These are phyloP conservation scores for Procavia capensis DNA, from an alignment of 2,113 vertebrate genomes.

Conservation along the genomic window DNA sequence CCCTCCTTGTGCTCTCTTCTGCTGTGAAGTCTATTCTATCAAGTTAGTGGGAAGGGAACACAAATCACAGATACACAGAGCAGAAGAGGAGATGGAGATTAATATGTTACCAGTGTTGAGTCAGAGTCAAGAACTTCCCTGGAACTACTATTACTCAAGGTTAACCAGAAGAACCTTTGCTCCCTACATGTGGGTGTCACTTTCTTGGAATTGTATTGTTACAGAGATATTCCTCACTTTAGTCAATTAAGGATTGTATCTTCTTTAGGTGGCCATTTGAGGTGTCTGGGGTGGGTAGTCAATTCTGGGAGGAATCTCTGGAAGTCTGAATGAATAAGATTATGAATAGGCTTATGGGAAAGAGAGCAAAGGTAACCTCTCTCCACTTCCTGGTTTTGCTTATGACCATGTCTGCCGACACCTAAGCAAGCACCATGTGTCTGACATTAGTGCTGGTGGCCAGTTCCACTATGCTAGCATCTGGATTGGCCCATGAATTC, in stretches of 20 bases:
- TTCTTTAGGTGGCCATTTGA: not conserved
- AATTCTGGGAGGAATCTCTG: not conserved
- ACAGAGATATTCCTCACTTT: not conserved
- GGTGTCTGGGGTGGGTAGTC: not conserved
- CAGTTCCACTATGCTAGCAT: not conserved
- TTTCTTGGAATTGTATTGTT: not conserved
- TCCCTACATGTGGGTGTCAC: not conserved
- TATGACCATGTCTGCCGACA: not conserved
- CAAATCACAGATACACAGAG: not conserved
- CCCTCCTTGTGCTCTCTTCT: not conserved
- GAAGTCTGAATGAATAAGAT: not conserved
- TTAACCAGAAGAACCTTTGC: not conserved
- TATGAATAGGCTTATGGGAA: not conserved
- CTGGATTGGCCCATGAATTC: not conserved
- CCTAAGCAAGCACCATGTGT: not conserved
- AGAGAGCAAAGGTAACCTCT: not conserved
- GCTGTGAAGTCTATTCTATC: conserved; percentile 7
- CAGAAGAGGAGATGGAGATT: not conserved
- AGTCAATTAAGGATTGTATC: not conserved
- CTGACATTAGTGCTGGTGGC: rapidly evolving
- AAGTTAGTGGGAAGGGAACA: not conserved
- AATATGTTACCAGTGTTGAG: not conserved
- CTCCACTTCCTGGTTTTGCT: not conserved
- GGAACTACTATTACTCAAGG: not conserved
- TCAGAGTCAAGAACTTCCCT: not conserved